phyloP scores from a whole-genome alignment of 2,797 vertebrate genomes.

The Esox lucius region DNA sequence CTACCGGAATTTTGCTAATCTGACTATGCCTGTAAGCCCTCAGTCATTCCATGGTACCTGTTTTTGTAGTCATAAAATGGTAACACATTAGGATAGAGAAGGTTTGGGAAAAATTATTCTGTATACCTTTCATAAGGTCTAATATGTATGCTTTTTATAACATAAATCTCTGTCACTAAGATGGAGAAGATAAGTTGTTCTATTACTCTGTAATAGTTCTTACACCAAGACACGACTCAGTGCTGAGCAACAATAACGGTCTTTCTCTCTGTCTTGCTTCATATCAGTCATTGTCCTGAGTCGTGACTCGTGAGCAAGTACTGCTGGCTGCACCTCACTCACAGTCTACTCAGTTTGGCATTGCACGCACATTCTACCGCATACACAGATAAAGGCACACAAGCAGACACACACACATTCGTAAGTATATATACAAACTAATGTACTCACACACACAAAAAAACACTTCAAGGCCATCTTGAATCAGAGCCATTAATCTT shows the following conservation, averaged over 20 bases:
- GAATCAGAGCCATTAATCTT: neutral
- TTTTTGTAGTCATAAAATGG: too few relatives aligned
- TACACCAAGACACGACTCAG: conserved; percentile 45
- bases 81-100: neutral
- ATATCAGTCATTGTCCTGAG: neutral
- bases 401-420: neutral
- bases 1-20: neutral
- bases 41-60: too few relatives aligned
- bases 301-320: conserved; percentile 13
- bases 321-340: neutral
- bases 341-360: neutral
- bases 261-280: neutral
- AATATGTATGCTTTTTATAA: neutral
- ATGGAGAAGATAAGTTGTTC: neutral
- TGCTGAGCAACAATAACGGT: conserved; percentile 24
- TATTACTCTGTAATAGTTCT: conserved; percentile 4
- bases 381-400: neutral
- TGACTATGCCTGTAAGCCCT: too few relatives aligned
- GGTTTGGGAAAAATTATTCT: neutral
- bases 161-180: neutral
- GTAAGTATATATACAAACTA: neutral
- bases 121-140: neutral
- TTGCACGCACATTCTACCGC: neutral
- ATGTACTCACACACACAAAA: neutral
- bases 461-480: conserved; percentile 1